phyloP scores from a whole-genome alignment of 1,140 invertebrate species.

The Drosophila orena region DNA sequence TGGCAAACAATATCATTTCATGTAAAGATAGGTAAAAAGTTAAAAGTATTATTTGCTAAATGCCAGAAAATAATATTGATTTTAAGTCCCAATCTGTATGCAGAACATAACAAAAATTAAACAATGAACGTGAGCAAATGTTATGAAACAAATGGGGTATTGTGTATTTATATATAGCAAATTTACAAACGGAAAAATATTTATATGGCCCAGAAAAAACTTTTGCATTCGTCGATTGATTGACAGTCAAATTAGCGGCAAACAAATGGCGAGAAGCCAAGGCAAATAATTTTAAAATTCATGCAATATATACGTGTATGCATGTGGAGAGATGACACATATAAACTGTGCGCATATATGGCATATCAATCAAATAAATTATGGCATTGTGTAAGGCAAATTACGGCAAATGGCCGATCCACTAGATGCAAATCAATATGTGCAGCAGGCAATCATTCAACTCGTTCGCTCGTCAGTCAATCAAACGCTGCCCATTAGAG shows the following conservation, averaged over 20 bases:
- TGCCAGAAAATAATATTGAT: background rate
- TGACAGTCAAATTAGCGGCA: constrained; percentile 82
- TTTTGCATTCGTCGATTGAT: constrained; percentile 59
- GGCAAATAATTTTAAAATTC: constrained; percentile 75
- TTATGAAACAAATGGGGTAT: constrained; percentile 36
- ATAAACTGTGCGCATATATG: constrained; percentile 38
- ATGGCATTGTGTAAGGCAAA: constrained; percentile 56
- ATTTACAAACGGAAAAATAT: constrained; percentile 32
- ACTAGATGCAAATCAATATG: constrained; percentile 65
- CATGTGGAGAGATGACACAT: constrained; percentile 20
- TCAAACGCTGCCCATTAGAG: constrained; percentile 35
- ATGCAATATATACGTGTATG: constrained; percentile 24
- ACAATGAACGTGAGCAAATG: constrained; percentile 38
- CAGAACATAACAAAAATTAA: constrained; percentile 49
- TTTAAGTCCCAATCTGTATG: constrained; percentile 17
- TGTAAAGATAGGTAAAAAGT: background rate
- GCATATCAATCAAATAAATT: constrained; percentile 80
- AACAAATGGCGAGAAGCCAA: constrained; percentile 63
- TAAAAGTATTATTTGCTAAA: constrained; percentile 3
- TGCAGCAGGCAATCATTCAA: constrained; percentile 66
- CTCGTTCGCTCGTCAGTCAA: constrained; percentile 41
- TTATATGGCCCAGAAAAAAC: constrained; percentile 29
- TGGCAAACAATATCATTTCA: constrained; percentile 17
- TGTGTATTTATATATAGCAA: background rate
- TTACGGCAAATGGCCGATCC: constrained; percentile 44